These are phyloP conservation scores for Sebastes schlegelii DNA, from an alignment of 2,113 vertebrate genomes.

Conservation along the genomic window DNA sequence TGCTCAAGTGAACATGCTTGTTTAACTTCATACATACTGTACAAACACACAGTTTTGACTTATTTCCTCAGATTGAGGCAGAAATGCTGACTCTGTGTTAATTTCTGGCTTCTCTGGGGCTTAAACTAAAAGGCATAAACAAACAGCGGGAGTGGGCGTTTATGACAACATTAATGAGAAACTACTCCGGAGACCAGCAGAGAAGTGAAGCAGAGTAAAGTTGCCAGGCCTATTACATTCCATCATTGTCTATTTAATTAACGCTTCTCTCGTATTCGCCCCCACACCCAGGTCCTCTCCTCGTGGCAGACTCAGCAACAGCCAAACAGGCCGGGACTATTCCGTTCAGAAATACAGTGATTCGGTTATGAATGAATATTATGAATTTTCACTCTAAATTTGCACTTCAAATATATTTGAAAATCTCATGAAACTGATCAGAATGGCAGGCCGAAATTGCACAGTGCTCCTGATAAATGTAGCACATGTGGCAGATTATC, in stretches of 20 bases:
- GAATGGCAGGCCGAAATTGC: background rate
- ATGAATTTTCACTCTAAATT: background rate
- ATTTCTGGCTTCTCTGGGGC: slow-evolving; percentile 25
- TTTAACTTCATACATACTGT: background rate
- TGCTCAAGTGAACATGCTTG: background rate
- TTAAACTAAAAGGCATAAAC: slow-evolving; percentile 45
- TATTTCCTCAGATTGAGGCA: background rate
- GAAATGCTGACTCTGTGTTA: background rate
- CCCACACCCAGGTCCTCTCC: slow-evolving; percentile 14
- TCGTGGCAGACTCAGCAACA: slow-evolving; percentile 8
- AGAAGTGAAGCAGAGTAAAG: slow-evolving; percentile 52
- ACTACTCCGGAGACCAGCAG: slow-evolving; percentile 33
- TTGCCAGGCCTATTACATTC: slow-evolving; percentile 59
- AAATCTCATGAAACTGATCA: background rate
- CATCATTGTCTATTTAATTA: slow-evolving; percentile 70
- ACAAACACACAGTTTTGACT: background rate
- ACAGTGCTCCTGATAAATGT: slow-evolving; percentile 1
- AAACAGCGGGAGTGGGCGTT: slow-evolving; percentile 45
- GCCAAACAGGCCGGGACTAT: background rate
- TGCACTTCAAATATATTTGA: background rate
- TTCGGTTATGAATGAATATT: background rate
- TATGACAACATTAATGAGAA: slow-evolving; percentile 52
- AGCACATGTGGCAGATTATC: background rate
- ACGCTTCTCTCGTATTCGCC: slow-evolving; percentile 35
- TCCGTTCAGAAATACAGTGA: background rate